phyloP scores from a whole-genome alignment of 2,888 invertebrate genomes.

The Argyresthia goedartella region DNA sequence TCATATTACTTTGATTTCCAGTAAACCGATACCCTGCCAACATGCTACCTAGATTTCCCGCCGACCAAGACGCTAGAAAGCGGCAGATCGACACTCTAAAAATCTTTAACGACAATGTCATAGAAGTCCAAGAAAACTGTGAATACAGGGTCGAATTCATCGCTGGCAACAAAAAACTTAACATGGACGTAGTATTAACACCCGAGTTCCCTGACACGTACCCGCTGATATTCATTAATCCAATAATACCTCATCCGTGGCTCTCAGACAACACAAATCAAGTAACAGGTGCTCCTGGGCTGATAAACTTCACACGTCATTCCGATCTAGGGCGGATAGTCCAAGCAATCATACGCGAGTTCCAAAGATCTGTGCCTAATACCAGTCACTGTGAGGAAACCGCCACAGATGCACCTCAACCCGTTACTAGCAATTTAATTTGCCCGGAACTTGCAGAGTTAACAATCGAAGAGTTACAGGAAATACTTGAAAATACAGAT shows the following conservation, averaged over 20 bases:
- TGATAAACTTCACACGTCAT: slow-evolving; percentile 82
- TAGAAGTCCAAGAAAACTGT: slow-evolving; percentile 76
- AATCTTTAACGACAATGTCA: slow-evolving; percentile 85
- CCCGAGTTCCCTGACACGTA: slow-evolving; percentile 83
- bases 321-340: slow-evolving; percentile 86
- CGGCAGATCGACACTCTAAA: slow-evolving; percentile 86
- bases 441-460: slow-evolving; percentile 46
- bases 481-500: slow-evolving; percentile 77
- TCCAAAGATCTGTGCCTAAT: slow-evolving; percentile 66
- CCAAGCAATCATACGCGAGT: slow-evolving; percentile 84
- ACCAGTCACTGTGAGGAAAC: slow-evolving; percentile 60
- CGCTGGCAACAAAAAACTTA: slow-evolving; percentile 75
- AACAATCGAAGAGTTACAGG: slow-evolving; percentile 75
- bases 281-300: slow-evolving; percentile 80
- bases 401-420: slow-evolving; percentile 38
- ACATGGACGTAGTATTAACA: slow-evolving; percentile 74
- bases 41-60: slow-evolving; percentile 72
- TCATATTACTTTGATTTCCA: too few relatives aligned
- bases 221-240: slow-evolving; percentile 77
- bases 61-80: slow-evolving; percentile 71
- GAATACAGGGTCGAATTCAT: slow-evolving; percentile 81
- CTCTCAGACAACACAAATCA: slow-evolving; percentile 76
- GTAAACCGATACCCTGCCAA: slow-evolving; percentile 4
- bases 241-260: slow-evolving; percentile 79
- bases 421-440: slow-evolving; percentile 29